Evolutionary conservation across 2,888 invertebrate species (phyloP).

Genomic region (Oxytorus armatus): DNA sequence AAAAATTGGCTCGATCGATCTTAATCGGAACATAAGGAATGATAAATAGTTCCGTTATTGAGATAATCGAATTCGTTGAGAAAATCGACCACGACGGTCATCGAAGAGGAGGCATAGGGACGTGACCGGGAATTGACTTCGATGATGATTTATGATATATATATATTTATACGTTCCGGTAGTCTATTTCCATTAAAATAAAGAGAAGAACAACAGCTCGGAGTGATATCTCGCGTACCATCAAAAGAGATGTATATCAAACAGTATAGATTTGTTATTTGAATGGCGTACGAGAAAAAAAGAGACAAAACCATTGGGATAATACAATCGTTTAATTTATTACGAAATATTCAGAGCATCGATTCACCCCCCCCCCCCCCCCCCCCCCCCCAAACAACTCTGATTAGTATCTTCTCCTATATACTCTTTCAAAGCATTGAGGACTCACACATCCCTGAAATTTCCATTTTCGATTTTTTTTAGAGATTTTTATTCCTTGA

Average conservation of each 20-base stretch:
- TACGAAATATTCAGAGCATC: background rate
- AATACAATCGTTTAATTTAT: conserved; percentile 36
- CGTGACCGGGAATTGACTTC: conserved; percentile 46
- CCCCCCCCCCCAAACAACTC: too few relatives aligned
- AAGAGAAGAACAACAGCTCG: conserved; percentile 38
- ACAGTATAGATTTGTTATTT: conserved; percentile 25
- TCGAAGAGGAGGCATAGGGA: conserved; percentile 29
- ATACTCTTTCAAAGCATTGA: too few relatives aligned
- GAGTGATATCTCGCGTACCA: conserved; percentile 31
- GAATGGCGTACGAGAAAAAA: conserved; percentile 1
- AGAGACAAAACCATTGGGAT: conserved; percentile 14
- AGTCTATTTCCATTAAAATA: conserved; percentile 66
- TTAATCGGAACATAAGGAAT: too few relatives aligned
- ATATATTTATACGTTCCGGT: conserved; percentile 40
- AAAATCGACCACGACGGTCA: conserved; percentile 24
- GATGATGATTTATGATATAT: too few relatives aligned
- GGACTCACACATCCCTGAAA: too few relatives aligned
- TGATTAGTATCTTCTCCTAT: too few relatives aligned
- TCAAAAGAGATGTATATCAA: background rate
- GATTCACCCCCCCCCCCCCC: too few relatives aligned
- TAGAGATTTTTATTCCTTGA: too few relatives aligned
- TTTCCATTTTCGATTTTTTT: too few relatives aligned
- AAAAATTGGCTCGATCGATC: too few relatives aligned
- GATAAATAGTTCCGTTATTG: too few relatives aligned
- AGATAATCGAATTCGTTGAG: conserved; percentile 17